These are phyloP conservation scores for Zaprionus obscuricornis DNA, from an alignment of 2,888 invertebrate species.

Conservation along the genomic window DNA sequence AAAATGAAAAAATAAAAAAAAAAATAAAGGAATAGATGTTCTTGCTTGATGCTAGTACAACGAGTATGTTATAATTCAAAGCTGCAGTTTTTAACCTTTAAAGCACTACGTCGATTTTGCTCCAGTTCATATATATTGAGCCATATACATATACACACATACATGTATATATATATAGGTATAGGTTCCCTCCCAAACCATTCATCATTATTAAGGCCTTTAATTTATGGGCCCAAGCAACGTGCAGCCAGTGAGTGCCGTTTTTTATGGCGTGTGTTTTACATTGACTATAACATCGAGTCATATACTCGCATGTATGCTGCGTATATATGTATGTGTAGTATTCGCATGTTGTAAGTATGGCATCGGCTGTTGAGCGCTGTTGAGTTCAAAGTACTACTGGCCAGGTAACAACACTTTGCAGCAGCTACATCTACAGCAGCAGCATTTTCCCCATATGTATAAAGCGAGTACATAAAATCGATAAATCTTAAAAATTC, in stretches of 20 bases:
- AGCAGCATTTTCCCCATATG: conserved; percentile 3
- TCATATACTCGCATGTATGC: conserved; percentile 49
- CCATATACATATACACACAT: conserved; percentile 4
- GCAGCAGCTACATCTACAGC: background rate
- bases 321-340: background rate
- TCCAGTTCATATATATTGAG: conserved; percentile 20
- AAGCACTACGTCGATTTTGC: conserved; percentile 35
- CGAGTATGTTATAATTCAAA: too few species aligned
- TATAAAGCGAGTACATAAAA: conserved; percentile 57
- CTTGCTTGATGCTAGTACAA: too few species aligned
- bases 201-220: conserved; percentile 74
- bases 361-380: conserved; percentile 49
- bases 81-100: conserved; percentile 28
- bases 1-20: too few species aligned
- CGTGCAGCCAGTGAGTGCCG: conserved; percentile 51
- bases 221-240: conserved; percentile 61
- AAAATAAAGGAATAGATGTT: too few species aligned
- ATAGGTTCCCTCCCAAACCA: conserved; percentile 13
- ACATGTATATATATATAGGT: conserved; percentile 17
- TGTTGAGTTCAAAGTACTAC: conserved; percentile 16
- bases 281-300: conserved; percentile 72
- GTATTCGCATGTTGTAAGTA: conserved; percentile 24
- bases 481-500: conserved; percentile 78
- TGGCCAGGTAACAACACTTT: too few species aligned
- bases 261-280: conserved; percentile 70